Evolutionary conservation across 1,140 invertebrate genomes (phyloP).

Genomic region (Thrips palmi): DNA sequence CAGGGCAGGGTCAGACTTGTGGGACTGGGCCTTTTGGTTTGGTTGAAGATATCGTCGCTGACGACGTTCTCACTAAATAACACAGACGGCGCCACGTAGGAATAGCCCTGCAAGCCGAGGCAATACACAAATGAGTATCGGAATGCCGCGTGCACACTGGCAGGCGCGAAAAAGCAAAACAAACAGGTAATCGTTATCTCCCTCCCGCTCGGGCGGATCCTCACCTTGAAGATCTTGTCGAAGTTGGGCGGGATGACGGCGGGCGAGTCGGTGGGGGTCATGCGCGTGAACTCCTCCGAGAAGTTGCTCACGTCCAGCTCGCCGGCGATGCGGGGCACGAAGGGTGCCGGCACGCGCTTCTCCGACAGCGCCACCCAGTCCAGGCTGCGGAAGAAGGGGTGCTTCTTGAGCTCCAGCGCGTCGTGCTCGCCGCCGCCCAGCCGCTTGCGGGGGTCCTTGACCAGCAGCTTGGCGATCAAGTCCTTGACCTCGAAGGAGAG

Average conservation of each 20-base stretch:
- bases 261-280: slow-evolving; percentile 78
- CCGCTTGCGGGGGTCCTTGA: slow-evolving; percentile 72
- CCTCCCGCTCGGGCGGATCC: slow-evolving; percentile 11
- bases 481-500: slow-evolving; percentile 38
- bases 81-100: slow-evolving; percentile 85
- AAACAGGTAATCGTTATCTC: slow-evolving; percentile 3
- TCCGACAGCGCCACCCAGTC: slow-evolving; percentile 58
- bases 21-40: slow-evolving; percentile 28
- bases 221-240: slow-evolving; percentile 72
- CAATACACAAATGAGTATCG: not conserved
- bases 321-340: slow-evolving; percentile 59
- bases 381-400: slow-evolving; percentile 74
- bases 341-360: slow-evolving; percentile 58
- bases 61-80: slow-evolving; percentile 72
- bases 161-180: slow-evolving; percentile 1
- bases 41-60: slow-evolving; percentile 45
- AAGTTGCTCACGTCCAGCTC: slow-evolving; percentile 91
- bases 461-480: slow-evolving; percentile 56
- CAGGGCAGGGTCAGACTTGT: too few species aligned
- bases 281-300: slow-evolving; percentile 86
- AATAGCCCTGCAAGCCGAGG: slow-evolving; percentile 52
- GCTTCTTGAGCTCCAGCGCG: slow-evolving; percentile 68
- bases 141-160: not conserved
- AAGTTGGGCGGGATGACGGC: slow-evolving; percentile 66
- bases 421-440: slow-evolving; percentile 65